phyloP scores from a whole-genome alignment of 1,140 invertebrate genomes.

The Brachystomella parvula region DNA sequence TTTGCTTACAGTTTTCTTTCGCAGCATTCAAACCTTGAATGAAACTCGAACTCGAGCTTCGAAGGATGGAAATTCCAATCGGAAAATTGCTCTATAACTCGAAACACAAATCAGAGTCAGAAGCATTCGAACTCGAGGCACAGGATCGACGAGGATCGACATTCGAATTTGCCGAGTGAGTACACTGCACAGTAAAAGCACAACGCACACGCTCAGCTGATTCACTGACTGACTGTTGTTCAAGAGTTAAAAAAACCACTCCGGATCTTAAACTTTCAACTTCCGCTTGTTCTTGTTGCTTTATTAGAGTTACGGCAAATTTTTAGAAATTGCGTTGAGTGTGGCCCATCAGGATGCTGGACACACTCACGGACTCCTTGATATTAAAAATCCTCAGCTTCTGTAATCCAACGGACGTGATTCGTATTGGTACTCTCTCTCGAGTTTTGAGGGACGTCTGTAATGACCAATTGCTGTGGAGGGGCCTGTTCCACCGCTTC shows the following conservation, averaged over 20 bases:
- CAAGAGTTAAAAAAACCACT: background rate
- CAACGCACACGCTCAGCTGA: background rate
- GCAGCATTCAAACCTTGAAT: too few species aligned
- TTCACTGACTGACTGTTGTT: background rate
- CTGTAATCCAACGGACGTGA: slow-evolving; percentile 52
- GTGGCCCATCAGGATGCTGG: slow-evolving; percentile 38
- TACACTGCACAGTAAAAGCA: too few species aligned
- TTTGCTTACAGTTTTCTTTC: too few species aligned
- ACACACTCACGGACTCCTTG: slow-evolving; percentile 58
- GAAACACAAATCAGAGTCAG: background rate
- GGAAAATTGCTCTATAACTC: background rate
- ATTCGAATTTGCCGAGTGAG: background rate
- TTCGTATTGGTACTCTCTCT: slow-evolving; percentile 51
- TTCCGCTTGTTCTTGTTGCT: background rate
- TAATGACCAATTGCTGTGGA: slow-evolving; percentile 62
- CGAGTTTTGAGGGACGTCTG: slow-evolving; percentile 55
- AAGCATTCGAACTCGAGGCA: background rate
- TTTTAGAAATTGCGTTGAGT: too few species aligned
- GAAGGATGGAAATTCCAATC: too few species aligned
- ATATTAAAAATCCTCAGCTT: slow-evolving; percentile 59
- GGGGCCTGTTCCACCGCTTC: slow-evolving; percentile 55
- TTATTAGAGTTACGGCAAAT: too few species aligned
- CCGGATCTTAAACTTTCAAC: background rate
- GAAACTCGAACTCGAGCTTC: too few species aligned
- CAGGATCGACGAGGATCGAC: background rate